Conservation (phyloP, 2,113 vertebrate species). For the Lethenteron reissneri region DNA sequence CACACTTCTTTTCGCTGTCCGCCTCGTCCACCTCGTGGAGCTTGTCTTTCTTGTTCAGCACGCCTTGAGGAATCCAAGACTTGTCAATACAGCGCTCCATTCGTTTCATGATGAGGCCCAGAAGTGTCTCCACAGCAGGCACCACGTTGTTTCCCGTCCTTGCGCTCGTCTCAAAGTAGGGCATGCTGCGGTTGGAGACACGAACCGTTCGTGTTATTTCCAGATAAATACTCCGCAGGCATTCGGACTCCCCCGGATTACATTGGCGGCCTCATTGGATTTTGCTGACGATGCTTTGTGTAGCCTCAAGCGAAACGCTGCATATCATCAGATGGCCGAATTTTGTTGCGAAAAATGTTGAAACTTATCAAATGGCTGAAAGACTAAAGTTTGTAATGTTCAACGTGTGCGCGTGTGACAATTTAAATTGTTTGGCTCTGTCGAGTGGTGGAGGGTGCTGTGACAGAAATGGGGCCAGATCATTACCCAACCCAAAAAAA, state of each 20-base stretch:
- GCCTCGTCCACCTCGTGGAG: too few species aligned
- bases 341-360: neutral
- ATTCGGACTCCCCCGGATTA: neutral
- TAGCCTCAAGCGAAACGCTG: neutral
- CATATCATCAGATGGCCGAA: neutral
- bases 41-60: neutral
- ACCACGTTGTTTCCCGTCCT: neutral
- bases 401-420: too few species aligned
- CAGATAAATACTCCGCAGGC: neutral
- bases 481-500: too few species aligned
- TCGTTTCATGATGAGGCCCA: conserved; percentile 5
- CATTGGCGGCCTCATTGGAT: neutral
- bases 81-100: neutral
- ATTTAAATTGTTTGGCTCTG: too few species aligned
- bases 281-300: neutral
- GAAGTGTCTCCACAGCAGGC: neutral
- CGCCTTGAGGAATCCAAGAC: conserved; percentile 2
- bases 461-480: too few species aligned
- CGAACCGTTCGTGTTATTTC: neutral
- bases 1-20: too few species aligned
- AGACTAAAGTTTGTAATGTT: too few species aligned
- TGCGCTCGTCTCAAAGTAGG: conserved; percentile 1
- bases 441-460: too few species aligned
- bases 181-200: neutral
- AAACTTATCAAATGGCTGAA: too few species aligned